A percentile compares a stretch with the other conserved stretches of the same genome.
phyloP scores from a whole-genome alignment of 92 coral and sea anemone species.

The Muricea muricata region DNA sequence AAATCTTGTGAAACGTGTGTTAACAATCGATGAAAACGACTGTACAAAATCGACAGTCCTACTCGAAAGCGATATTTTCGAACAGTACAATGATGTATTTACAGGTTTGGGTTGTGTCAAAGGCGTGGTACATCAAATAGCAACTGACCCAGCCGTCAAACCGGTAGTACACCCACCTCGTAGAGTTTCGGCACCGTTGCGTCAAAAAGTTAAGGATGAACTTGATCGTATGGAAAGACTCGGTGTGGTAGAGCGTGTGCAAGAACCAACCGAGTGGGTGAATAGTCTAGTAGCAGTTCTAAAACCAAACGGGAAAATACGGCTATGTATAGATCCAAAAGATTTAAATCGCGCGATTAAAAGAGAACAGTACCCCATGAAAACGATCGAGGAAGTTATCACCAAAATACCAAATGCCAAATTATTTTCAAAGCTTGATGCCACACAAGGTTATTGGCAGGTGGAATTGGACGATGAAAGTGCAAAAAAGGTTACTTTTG shows the following conservation, averaged over 20 bases:
- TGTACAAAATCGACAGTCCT: not conserved
- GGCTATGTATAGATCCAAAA: constrained; percentile 22
- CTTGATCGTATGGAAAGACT: constrained; percentile 40
- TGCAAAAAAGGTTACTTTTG: not conserved
- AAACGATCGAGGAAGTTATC: constrained; percentile 24
- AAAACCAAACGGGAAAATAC: constrained; percentile 31
- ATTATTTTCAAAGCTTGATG: constrained; percentile 4
- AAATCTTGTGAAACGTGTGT: constrained; percentile 8
- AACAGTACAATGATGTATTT: not conserved
- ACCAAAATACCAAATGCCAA: constrained; percentile 15
- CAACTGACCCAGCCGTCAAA: constrained; percentile 20
- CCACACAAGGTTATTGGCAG: constrained; percentile 36
- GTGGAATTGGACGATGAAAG: constrained; percentile 32
- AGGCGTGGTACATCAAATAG: constrained; percentile 7
- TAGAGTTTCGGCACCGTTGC: constrained; percentile 14
- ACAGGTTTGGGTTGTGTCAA: constrained; percentile 5
- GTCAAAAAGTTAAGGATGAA: constrained; percentile 14
- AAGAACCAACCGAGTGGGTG: constrained; percentile 41
- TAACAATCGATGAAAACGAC: not conserved
- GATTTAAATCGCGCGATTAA: constrained; percentile 22
- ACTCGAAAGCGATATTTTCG: not conserved
- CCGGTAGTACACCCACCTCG: constrained; percentile 39
- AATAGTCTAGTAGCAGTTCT: constrained; percentile 37
- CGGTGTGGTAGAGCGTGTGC: constrained; percentile 39
- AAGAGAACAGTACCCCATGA: constrained; percentile 25